Evolutionary conservation across 2,888 invertebrate species (phyloP), one percentile per base, ranked within the genome.

Genomic region (Drosophila koepferae): DNA sequence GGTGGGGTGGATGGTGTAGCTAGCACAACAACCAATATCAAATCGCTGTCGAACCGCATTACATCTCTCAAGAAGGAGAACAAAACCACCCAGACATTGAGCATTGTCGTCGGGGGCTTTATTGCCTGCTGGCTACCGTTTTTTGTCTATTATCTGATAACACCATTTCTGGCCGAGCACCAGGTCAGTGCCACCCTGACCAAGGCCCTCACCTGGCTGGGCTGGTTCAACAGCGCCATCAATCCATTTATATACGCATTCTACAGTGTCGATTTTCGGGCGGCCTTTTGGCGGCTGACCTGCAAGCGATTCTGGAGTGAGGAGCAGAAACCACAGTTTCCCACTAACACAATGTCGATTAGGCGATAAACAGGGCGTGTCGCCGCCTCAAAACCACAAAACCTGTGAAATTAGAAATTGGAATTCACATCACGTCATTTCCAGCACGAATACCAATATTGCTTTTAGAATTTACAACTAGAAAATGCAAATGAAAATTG

Each of bases 241-340:
- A 98, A 98, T 93, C 97, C 97, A 0, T 97, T 97, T 91, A 98
- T 98, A 86, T 98, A 97, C 90, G 97, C 97, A 23, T 97, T 97
- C 91, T 97, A 97, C 93, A 97, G 97, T 72, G 96, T 96, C 0
- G 97, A 97, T 91, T 97, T 97, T 91, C 95, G 97, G 89, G 94
- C 96, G 80, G 97, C 97, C 0, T 97, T 97, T 90, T 97, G 97
- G 97, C 94, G 97, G 74, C 93, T 97, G 41, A 97, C 97, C 43
- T 91, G 93, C 59, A 91, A 92, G 67, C 87, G 92, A 28, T 92
- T 93, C 72, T 92, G 90, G 69, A 90, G 90, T 40, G 80, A 83
- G 60, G 84, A 91, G 34, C 82, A 85, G 62, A 92, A 92, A 72
- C 90, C 87, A 12, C 91, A 92, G 65, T 92, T 91, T 79, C 91